Percentiles rank a stretch among this genome's conserved stretches.
These are phyloP conservation scores for Phalacrocorax brasilianus DNA, from an alignment of 2,113 vertebrate species.

Conservation along the genomic window DNA sequence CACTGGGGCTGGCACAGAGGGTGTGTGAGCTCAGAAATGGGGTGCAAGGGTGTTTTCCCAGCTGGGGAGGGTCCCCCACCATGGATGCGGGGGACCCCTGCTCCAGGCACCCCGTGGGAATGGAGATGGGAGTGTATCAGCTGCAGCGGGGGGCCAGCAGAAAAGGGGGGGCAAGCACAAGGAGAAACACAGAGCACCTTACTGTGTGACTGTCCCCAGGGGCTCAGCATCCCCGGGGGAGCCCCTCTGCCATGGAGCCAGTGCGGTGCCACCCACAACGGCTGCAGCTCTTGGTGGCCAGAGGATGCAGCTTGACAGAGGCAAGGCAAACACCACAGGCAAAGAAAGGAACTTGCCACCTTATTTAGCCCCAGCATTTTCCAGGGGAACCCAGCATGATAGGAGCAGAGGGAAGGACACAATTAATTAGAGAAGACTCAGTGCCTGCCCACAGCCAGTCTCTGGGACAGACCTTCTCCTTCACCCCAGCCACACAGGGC, in stretches of 20 bases:
- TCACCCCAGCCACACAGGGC: neutral
- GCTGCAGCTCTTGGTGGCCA: accelerated
- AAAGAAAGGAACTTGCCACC: neutral
- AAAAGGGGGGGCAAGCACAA: accelerated
- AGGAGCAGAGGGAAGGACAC: neutral
- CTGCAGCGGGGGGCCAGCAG: neutral
- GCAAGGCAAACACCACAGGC: accelerated
- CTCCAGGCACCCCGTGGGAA: accelerated
- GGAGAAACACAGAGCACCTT: neutral
- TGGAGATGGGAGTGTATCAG: accelerated
- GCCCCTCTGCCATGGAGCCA: neutral
- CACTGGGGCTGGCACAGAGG: neutral
- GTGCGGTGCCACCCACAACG: accelerated
- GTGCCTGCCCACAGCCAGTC: accelerated
- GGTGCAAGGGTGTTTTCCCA: neutral
- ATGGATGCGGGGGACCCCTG: accelerated
- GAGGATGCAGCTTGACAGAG: neutral
- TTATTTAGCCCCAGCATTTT: neutral
- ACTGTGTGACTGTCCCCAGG: accelerated
- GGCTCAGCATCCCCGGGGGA: accelerated
- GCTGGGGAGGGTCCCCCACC: neutral
- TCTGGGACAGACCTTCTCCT: neutral
- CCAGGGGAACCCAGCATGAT: neutral
- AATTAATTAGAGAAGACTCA: neutral
- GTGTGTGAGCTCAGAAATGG: neutral